Conservation (phyloP, 2,888 invertebrate species). For the Conops quadrifasciatus region DNA sequence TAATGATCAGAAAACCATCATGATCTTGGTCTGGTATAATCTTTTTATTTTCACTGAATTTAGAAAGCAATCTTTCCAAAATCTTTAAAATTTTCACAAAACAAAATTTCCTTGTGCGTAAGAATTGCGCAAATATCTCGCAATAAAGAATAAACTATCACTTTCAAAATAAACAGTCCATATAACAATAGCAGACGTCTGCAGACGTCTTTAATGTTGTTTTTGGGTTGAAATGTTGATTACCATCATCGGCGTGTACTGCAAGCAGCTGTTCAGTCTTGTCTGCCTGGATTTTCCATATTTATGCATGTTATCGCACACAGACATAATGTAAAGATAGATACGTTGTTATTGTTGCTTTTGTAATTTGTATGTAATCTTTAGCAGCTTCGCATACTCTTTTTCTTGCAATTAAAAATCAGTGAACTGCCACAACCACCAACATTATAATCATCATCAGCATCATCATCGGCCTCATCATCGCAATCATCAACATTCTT, state of each 20-base stretch:
- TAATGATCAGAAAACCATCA: too few relatives aligned
- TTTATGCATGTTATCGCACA: not conserved
- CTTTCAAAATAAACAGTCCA: too few relatives aligned
- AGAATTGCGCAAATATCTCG: too few relatives aligned
- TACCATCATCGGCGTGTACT: not conserved
- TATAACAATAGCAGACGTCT: too few relatives aligned
- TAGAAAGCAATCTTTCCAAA: too few relatives aligned
- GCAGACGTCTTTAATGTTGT: not conserved
- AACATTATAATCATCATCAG: not conserved
- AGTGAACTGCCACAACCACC: not conserved
- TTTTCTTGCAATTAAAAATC: constrained; percentile 20
- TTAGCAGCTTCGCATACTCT: constrained; percentile 13
- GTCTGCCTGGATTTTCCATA: constrained; percentile 16
- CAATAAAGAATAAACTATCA: too few relatives aligned
- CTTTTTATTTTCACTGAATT: too few relatives aligned
- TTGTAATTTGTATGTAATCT: constrained; percentile 5
- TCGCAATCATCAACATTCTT: not conserved
- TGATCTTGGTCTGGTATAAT: too few relatives aligned
- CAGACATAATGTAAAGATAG: too few relatives aligned
- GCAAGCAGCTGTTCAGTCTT: constrained; percentile 5
- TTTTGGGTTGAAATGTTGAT: not conserved
- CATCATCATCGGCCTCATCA: not conserved
- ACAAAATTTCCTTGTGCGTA: too few relatives aligned
- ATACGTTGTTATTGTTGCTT: not conserved
- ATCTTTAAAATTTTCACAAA: too few relatives aligned